Base-by-base conservation (phyloP, 2,797 vertebrate species). In the Galago senegalensis region DNA sequence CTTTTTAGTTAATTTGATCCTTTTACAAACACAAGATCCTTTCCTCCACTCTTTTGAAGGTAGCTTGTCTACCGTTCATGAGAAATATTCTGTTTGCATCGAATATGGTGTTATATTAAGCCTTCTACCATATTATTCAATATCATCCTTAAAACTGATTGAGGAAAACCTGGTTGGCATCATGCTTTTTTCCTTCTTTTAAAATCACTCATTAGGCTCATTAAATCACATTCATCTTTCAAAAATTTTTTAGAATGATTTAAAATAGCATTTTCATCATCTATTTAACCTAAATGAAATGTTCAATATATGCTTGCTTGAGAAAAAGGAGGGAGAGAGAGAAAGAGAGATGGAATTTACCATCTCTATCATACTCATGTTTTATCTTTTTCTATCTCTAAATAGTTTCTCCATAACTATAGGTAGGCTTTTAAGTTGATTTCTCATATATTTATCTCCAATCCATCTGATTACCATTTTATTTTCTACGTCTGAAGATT, bases 121-220 rank as follows among this genome's bases (percentile, higher is more conserved):
- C 25, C 65, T 72, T 96, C 76, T 43, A 69, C 72, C 49, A 17
- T 88, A 23, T 46, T 94, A 94, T 95, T 58, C 25, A 95, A 86
- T 81, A 94, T 75, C 70, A 81, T 37, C 91, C 91, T 96, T 23
- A 75, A 25, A 92, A 20, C 65, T 88, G 77, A 94, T 49, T 27
- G 61, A 94, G 93, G 23, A 82, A 77, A 97, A 96, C 60, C 86
- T 84, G 89, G 29, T 84, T 97, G 70, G 29, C n/a, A 91, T 63
- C 77, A 84, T 82, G 18, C 84, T 82, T 85, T 17, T 79, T 75
- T 27, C 85, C 40, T 90, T 91, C 0, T 93, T 90, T 82, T 93
- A 17, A 16, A 72, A n/a, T 69, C 86, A 61, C 34, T 81, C 21
- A 31, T 91, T 72, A 63, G 31, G 81, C 31, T 87, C 20, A n/a